These are phyloP conservation scores for Todiramphus saurophagus DNA, from an alignment of 2,113 vertebrate species.

Conservation along the genomic window DNA sequence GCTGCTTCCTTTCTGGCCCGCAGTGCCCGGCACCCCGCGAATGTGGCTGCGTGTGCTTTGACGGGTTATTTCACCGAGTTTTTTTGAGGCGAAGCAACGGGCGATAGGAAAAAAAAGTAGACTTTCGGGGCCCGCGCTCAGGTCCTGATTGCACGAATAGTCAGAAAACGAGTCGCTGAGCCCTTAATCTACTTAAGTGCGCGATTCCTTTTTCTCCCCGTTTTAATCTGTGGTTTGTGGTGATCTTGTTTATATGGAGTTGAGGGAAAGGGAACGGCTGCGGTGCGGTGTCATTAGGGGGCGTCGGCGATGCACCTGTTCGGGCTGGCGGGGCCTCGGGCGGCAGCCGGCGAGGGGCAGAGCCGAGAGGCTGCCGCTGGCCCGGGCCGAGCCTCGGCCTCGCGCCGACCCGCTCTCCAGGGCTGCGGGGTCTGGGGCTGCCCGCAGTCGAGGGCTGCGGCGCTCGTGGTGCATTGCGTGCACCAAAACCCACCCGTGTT, in stretches of 20 bases:
- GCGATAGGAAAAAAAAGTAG: not conserved
- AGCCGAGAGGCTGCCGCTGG: not conserved
- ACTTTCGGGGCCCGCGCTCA: not conserved
- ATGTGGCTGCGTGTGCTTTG: not conserved
- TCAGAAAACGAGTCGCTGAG: slow-evolving; percentile 1
- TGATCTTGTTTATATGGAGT: not conserved
- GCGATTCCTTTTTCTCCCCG: not conserved
- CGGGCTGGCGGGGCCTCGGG: not conserved
- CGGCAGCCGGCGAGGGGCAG: not conserved
- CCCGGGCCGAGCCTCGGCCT: no score
- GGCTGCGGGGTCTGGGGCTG: not conserved
- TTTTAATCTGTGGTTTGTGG: not conserved
- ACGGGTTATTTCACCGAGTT: not conserved
- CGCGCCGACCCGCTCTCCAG: no score
- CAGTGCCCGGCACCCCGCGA: not conserved
- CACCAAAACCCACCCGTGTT: rapidly evolving
- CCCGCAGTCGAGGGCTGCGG: not conserved
- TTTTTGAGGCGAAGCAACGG: not conserved
- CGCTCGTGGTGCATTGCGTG: not conserved
- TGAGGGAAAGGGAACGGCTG: not conserved
- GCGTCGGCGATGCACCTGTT: not conserved
- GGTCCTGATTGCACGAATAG: not conserved
- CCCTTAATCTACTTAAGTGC: slow-evolving; percentile 31
- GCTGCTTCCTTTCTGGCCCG: not conserved
- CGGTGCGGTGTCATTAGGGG: slow-evolving; percentile 42